Conservation (phyloP, 2,797 vertebrate genomes). For the Ceryle rudis region DNA sequence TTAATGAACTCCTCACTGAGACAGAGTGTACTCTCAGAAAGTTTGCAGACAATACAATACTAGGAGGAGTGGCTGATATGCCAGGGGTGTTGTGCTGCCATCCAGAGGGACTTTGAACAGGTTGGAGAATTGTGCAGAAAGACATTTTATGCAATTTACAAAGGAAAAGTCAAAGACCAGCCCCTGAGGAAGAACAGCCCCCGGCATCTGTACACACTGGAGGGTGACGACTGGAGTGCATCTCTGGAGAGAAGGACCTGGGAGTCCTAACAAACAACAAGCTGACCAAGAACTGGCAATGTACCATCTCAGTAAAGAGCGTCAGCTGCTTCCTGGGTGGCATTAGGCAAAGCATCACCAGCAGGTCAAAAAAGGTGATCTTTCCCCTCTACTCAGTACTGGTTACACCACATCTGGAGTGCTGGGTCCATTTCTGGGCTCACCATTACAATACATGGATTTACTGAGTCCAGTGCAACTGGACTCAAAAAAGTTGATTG, state of each 20-base stretch:
- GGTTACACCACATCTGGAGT: background rate
- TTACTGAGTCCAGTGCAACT: background rate
- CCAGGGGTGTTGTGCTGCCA: no score
- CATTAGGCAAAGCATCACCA: background rate
- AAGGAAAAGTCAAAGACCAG: background rate
- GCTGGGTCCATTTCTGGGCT: background rate
- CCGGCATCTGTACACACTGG: fast-evolving
- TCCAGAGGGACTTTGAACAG: no score
- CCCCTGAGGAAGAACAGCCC: background rate
- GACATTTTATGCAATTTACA: background rate
- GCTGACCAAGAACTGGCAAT: background rate
- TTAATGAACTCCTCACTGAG: background rate
- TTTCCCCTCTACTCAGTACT: background rate
- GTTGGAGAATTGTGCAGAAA: background rate
- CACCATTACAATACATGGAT: background rate
- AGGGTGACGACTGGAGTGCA: background rate
- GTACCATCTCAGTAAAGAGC: background rate
- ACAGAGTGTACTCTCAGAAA: background rate
- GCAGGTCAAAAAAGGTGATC: background rate
- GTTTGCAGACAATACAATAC: no score
- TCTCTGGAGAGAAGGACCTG: background rate
- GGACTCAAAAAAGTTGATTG: background rate
- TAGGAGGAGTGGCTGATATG: no score
- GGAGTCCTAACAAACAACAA: background rate
- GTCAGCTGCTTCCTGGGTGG: background rate